Evolutionary conservation across 2,888 invertebrate genomes (phyloP).

Genomic region (Dioctria linearis): DNA sequence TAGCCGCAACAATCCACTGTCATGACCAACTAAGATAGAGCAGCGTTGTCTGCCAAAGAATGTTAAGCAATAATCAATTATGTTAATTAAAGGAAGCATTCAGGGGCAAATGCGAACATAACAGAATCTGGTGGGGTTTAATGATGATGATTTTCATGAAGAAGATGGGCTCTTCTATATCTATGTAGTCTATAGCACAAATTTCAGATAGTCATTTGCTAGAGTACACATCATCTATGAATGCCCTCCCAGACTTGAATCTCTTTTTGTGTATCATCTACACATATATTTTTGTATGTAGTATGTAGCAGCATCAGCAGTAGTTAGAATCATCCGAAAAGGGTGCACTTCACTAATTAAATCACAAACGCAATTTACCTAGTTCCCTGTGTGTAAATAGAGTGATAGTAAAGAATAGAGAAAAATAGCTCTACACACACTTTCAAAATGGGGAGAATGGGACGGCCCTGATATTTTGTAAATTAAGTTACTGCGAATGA

Average conservation of each 20-base stretch:
- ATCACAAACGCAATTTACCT: slow-evolving; percentile 21
- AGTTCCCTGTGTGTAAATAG: slow-evolving; percentile 21
- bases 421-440: too few relatives aligned
- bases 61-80: slow-evolving; percentile 34
- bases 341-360: slow-evolving; percentile 42
- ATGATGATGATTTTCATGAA: neutral
- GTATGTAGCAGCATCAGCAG: too few relatives aligned
- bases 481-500: too few relatives aligned
- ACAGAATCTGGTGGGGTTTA: neutral
- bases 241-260: too few relatives aligned
- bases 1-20: neutral
- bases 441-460: too few relatives aligned
- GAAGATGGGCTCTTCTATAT: neutral
- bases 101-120: neutral
- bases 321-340: neutral
- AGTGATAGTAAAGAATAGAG: neutral
- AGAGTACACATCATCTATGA: neutral
- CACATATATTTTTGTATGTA: too few relatives aligned
- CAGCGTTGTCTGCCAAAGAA: slow-evolving; percentile 12
- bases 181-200: neutral
- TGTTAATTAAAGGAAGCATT: slow-evolving; percentile 27
- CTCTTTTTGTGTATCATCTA: too few relatives aligned
- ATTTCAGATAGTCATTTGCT: slow-evolving; percentile 6
- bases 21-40: neutral
- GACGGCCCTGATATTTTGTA: too few relatives aligned